Percentiles rank a stretch among this genome's conserved stretches.
Conservation (phyloP, 2,797 vertebrate species). For the Smutsia gigantea region DNA sequence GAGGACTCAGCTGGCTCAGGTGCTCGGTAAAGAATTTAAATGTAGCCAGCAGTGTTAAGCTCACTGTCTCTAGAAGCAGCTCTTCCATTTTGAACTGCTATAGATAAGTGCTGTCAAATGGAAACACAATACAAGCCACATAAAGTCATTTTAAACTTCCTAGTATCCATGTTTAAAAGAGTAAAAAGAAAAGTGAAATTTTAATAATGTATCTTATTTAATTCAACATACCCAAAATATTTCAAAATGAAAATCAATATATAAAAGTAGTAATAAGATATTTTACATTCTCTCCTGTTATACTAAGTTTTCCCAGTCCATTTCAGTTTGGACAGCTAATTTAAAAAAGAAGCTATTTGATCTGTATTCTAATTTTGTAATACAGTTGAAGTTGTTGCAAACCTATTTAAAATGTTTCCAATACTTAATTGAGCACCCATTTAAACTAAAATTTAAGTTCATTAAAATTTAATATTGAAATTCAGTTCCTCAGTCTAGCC, state of each 20-base stretch:
- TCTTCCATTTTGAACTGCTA: neutral
- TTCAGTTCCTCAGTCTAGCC: neutral
- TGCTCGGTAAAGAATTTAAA: neutral
- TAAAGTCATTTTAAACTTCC: neutral
- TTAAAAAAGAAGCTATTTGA: neutral
- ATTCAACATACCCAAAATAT: neutral
- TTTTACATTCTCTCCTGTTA: neutral
- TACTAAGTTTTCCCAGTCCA: neutral
- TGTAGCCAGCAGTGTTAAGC: neutral
- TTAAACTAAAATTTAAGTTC: neutral
- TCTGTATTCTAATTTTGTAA: neutral
- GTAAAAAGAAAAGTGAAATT: neutral
- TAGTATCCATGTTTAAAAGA: neutral
- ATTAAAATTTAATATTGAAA: neutral
- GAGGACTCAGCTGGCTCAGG: neutral
- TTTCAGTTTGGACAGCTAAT: neutral
- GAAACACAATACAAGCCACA: neutral
- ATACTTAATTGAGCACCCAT: neutral
- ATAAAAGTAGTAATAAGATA: neutral
- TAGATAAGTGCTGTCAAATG: neutral
- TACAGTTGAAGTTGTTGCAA: neutral
- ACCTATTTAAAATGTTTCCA: neutral
- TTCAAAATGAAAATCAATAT: slow-evolving; percentile 14
- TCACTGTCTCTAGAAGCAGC: neutral
- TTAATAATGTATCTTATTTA: neutral